These are phyloP conservation scores for Parapristionchus giblindavisi DNA, from an alignment of 2,888 invertebrate genomes.

Conservation along the genomic window DNA sequence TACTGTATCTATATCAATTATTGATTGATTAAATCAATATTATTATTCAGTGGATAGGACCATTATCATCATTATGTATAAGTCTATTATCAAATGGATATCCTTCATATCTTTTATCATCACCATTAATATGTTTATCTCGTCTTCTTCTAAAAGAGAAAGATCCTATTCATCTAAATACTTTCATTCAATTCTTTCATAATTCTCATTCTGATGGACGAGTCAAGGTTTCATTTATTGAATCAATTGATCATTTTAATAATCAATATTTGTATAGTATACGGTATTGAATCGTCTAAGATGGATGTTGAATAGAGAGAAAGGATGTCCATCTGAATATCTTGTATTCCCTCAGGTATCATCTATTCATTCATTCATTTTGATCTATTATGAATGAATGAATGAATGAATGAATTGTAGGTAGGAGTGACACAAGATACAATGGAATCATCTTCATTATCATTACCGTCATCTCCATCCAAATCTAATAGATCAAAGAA, in stretches of 20 bases:
- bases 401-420: too few relatives aligned
- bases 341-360: constrained; percentile 37
- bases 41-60: constrained; percentile 18
- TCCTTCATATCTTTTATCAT: constrained; percentile 11
- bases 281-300: background rate
- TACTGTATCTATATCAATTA: constrained; percentile 8
- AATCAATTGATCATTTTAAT: background rate
- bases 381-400: constrained; percentile 1
- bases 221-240: background rate
- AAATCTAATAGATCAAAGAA: constrained; percentile 13
- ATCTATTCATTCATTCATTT: background rate
- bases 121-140: constrained; percentile 15
- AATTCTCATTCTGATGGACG: constrained; percentile 6
- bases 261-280: background rate
- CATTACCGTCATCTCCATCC: background rate
- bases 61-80: background rate
- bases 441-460: background rate
- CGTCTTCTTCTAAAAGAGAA: constrained; percentile 23
- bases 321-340: constrained; percentile 19
- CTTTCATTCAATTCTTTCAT: constrained; percentile 27
- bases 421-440: too few relatives aligned
- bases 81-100: constrained; percentile 7
- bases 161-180: constrained; percentile 15
- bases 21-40: background rate
- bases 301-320: constrained; percentile 22